phyloP scores from a whole-genome alignment of 2,888 invertebrate genomes.

The Tetranychus truncatus region DNA sequence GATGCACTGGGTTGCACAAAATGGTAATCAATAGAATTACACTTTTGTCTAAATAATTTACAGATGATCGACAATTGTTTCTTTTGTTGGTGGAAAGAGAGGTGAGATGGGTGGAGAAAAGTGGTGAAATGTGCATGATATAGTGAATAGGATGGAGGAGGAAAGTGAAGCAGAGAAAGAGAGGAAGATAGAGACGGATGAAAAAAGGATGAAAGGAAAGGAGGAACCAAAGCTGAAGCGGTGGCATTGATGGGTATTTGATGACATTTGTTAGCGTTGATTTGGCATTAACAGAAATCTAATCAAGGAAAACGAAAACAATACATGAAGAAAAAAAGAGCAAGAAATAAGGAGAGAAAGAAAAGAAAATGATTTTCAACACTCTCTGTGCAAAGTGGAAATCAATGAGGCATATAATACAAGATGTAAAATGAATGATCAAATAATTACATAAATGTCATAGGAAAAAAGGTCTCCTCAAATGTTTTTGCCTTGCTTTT shows the following conservation, averaged over 20 bases:
- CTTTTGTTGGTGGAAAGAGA: background rate
- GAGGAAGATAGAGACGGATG: background rate
- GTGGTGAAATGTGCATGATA: background rate
- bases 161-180: background rate
- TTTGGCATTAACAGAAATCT: constrained; percentile 1
- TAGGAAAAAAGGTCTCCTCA: background rate
- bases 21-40: background rate
- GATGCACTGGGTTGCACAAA: background rate
- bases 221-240: constrained; percentile 2
- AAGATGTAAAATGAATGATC: background rate
- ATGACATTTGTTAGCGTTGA: background rate
- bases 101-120: background rate
- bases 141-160: background rate
- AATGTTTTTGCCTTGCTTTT: background rate
- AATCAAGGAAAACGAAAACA: background rate
- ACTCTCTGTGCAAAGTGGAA: background rate
- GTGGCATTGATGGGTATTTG: background rate
- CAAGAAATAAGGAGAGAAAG: background rate
- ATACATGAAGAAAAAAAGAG: background rate
- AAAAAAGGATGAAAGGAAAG: background rate
- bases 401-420: background rate
- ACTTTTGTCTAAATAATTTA: background rate
- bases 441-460: constrained; percentile 1
- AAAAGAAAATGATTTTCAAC: background rate
- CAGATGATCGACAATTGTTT: background rate